Evolutionary conservation across 2,113 vertebrate genomes (phyloP), one percentile per base, ranked within the genome.

Genomic region (Paradisaea rubra): DNA sequence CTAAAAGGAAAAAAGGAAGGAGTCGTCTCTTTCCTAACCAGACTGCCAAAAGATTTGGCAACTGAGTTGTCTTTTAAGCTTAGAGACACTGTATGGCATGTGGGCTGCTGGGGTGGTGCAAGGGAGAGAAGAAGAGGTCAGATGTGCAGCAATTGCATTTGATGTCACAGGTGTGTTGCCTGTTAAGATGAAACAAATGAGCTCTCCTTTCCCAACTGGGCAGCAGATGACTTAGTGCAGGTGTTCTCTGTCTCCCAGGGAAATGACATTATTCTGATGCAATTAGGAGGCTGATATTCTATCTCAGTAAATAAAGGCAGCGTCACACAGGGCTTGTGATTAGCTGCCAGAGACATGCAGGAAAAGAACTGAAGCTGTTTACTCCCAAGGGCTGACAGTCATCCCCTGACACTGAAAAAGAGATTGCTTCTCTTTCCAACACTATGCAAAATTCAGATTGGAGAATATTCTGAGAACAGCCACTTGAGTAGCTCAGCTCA

Each of bases 261-360:
- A 95, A 88, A 91, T 77, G 5, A 57, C 49, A 84, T 92, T 89
- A 77, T 84, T 64, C 81, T 90, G 87, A 74, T 56, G 52, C 50
- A 94, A 94, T 96, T 91, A 94, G 57, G 70, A 92, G 25, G 27
- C 35, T 93, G 84, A 89, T 57, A 72, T 33, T 86, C n/a, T 79
- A 16, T 50, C 66, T 74, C 10, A 2, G 49, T 63, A 95, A 92
- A 90, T 72, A 86, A 81, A 90, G 24, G n/a, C 72, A 93, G 49
- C 8, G 0, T 81, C 68, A 76, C 42, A 64, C 39, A 59, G 50
- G 33, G 33, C 12, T 91, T 89, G 50, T 69, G 68, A 91, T 90
- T 54, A 94, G 69, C 82, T 79, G 52, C 65, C 8, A 33, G 69
- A 45, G 63, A 71, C 49, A 31, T 20, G 53, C 52, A 85, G 74